Evolutionary conservation across 1,140 invertebrate genomes (phyloP), one percentile per base, ranked within the genome.

Genomic region (Bombus waltoni): DNA sequence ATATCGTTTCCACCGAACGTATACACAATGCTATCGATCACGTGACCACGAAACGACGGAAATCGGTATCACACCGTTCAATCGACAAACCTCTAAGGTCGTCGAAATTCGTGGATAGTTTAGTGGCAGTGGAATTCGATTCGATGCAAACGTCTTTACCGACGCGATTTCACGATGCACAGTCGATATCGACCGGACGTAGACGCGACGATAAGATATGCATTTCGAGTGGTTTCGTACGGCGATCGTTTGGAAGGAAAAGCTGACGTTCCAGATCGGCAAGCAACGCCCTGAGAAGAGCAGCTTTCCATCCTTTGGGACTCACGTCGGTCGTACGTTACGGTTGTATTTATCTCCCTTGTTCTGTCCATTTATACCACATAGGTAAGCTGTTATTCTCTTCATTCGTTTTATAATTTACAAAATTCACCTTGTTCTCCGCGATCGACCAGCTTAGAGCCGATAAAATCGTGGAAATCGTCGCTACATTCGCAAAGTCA

Each of bases 121-220:
- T 59, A 59, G 47, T 57, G 6, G 22, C 15, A 53, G 47, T 40
- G 4, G 40, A 57, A 59, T 73, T 81, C 18, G 44, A 35, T 44
- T 32, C 15, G 38, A 25, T 22, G 32, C 11, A 18, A 59, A 47
- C 32, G 57, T 71, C 2, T 47, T 28, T 18, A 18, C 11, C 40
- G n/a, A 28, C 25, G 38, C 65, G 28, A 47, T 59, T 83, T 57
- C 66, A 68, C 47, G 62, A 35, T 68, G 32, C 47, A 65, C 25
- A 22, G 38, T 65, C 53, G 53, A 83, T 57, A 57, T 57, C 57
- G 28, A 25, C 25, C 42, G 28, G 35, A 32, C 59, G 81, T 22
- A 53, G 47, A 53, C 47, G 18, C 11, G 25, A 6, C 35, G 75
- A 84, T 84, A 71, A 84, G 82, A 71, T 71, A 53, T 15, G 40